phyloP scores from a whole-genome alignment of 2,113 vertebrate species.

The Eulemur rufifrons region DNA sequence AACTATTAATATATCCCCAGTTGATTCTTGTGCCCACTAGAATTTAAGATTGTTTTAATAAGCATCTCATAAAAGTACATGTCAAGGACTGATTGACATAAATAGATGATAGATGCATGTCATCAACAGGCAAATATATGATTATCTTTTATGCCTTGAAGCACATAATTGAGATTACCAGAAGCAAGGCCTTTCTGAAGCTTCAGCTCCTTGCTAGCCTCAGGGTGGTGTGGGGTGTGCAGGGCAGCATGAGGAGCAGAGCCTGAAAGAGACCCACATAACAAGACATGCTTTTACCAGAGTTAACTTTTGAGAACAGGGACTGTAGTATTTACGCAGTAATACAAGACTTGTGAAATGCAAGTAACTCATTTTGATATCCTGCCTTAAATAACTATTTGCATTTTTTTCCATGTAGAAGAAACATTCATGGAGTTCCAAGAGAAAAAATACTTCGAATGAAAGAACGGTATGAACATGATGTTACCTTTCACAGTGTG shows the following conservation, averaged over 20 bases:
- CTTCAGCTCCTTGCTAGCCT: not conserved
- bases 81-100: not conserved
- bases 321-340: not conserved
- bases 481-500: conserved; percentile 85
- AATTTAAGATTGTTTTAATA: conserved; percentile 24
- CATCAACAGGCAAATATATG: not conserved
- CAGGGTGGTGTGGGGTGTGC: not conserved
- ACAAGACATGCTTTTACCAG: not conserved
- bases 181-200: conserved; percentile 1
- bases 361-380: not conserved
- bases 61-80: not conserved
- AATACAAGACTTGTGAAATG: not conserved
- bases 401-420: conserved; percentile 74
- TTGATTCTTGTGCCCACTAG: not conserved
- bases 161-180: not conserved
- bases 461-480: conserved; percentile 86
- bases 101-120: not conserved
- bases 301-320: not conserved
- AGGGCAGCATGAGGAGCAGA: not conserved
- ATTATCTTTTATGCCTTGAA: not conserved
- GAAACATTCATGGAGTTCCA: conserved; percentile 85
- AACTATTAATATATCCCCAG: not conserved
- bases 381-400: conserved; percentile 18
- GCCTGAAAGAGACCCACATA: not conserved
- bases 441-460: conserved; percentile 86